Percentiles rank a stretch among this genome's conserved stretches.
Evolutionary conservation across 2,888 invertebrate species (phyloP).

Genomic region (Fabriciana adippe): DNA sequence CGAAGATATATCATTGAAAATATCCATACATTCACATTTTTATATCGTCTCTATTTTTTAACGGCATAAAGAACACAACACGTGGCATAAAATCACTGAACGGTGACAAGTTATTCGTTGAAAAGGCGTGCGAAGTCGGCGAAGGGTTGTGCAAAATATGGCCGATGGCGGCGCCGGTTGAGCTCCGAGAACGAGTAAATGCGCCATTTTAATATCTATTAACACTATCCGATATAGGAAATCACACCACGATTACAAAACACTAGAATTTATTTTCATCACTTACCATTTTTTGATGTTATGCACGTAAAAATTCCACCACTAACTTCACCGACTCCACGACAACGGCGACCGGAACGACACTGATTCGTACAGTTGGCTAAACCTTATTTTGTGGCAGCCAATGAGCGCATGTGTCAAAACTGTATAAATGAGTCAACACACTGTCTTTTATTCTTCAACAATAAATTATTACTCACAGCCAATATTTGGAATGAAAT

Average conservation of each 20-base stretch:
- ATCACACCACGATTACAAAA: constrained; percentile 59
- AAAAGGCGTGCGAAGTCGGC: constrained; percentile 78
- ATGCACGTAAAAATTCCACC: constrained; percentile 79
- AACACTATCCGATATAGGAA: constrained; percentile 49
- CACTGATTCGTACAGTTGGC: constrained; percentile 77
- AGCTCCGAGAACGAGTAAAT: constrained; percentile 58
- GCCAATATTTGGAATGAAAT: constrained; percentile 28
- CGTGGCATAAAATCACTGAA: constrained; percentile 81
- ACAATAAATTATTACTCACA: constrained; percentile 28
- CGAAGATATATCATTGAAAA: constrained; percentile 39
- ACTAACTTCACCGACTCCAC: constrained; percentile 79
- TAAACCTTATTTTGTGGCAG: constrained; percentile 60
- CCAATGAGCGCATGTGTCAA: constrained; percentile 82
- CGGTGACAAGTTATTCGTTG: constrained; percentile 73
- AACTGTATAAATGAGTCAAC: constrained; percentile 58
- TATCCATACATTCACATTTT: constrained; percentile 21
- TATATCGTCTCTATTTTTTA: constrained; percentile 36
- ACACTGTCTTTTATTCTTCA: constrained; percentile 50
- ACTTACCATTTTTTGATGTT: constrained; percentile 83
- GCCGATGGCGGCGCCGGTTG: constrained; percentile 74
- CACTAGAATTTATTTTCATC: constrained; percentile 70
- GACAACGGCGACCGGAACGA: constrained; percentile 81
- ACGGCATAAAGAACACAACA: constrained; percentile 61
- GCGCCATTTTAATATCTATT: constrained; percentile 48
- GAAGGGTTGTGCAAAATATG: constrained; percentile 79